Conservation (phyloP, 2,113 vertebrate genomes). For the Athene noctua region DNA sequence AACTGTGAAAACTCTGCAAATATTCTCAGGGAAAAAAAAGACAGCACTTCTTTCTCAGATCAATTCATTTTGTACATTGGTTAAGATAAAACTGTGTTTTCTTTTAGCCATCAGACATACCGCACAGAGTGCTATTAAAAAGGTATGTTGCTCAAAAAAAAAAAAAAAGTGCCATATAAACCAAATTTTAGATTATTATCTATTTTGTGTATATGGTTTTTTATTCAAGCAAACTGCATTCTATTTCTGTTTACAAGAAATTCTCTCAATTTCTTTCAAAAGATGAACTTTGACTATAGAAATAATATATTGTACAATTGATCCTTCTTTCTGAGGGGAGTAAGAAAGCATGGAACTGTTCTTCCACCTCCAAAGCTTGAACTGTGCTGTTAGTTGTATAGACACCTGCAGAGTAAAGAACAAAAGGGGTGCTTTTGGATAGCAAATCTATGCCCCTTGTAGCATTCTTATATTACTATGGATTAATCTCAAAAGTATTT, state of each 20-base stretch:
- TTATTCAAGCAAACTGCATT: not conserved
- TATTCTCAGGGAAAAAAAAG: not conserved
- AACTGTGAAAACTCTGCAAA: not conserved
- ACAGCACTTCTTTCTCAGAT: not conserved
- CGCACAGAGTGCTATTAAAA: not conserved
- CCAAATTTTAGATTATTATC: not conserved
- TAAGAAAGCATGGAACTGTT: not conserved
- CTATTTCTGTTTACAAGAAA: not conserved
- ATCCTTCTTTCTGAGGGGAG: not conserved
- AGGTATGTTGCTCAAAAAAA: not conserved
- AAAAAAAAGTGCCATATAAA: not conserved
- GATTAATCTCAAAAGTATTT: not conserved
- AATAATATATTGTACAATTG: not conserved
- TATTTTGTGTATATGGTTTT: not conserved
- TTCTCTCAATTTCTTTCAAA: not conserved
- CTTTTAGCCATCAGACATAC: not conserved
- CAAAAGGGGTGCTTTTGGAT: rapidly evolving
- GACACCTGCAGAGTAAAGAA: not conserved
- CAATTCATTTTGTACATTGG: not conserved
- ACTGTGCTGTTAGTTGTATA: not conserved
- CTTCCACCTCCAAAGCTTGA: not conserved
- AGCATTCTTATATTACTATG: not conserved
- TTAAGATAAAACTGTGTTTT: not conserved
- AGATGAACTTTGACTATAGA: not conserved
- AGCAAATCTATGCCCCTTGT: not conserved